These are phyloP conservation scores for Cyanoliseus patagonus DNA, from an alignment of 2,113 vertebrate species.

Conservation along the genomic window DNA sequence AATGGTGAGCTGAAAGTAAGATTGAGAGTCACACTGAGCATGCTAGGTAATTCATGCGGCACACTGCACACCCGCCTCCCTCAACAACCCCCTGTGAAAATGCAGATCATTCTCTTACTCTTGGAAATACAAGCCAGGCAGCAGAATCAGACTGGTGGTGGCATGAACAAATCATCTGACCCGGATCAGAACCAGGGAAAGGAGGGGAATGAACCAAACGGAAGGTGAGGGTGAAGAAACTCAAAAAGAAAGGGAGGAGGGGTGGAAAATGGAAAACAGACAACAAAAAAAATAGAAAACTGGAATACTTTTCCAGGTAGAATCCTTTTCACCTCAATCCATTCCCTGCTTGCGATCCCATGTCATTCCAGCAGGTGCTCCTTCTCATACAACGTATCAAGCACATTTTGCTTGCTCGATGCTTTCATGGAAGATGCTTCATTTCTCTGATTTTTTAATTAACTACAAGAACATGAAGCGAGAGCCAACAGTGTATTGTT, in stretches of 20 bases:
- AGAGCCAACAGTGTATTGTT: background rate
- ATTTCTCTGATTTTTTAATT: background rate
- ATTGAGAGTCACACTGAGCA: background rate
- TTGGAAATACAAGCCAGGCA: background rate
- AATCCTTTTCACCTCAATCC: background rate
- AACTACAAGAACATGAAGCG: background rate
- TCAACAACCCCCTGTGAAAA: background rate
- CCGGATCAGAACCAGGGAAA: background rate
- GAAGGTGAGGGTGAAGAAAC: background rate
- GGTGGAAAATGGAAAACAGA: background rate
- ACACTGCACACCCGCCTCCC: fast-evolving
- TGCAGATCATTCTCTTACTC: background rate
- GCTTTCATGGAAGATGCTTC: background rate
- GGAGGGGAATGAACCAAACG: background rate
- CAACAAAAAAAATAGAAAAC: background rate
- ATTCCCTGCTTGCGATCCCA: fast-evolving
- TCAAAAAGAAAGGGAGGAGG: fast-evolving
- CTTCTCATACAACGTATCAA: background rate
- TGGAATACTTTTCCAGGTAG: background rate
- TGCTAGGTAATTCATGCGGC: fast-evolving
- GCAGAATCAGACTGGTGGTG: background rate
- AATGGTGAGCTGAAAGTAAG: background rate
- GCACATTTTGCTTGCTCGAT: background rate
- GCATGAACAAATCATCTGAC: background rate
- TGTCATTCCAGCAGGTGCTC: background rate